phyloP scores from a whole-genome alignment of 1,140 invertebrate species.

The Cotesia typhae region DNA sequence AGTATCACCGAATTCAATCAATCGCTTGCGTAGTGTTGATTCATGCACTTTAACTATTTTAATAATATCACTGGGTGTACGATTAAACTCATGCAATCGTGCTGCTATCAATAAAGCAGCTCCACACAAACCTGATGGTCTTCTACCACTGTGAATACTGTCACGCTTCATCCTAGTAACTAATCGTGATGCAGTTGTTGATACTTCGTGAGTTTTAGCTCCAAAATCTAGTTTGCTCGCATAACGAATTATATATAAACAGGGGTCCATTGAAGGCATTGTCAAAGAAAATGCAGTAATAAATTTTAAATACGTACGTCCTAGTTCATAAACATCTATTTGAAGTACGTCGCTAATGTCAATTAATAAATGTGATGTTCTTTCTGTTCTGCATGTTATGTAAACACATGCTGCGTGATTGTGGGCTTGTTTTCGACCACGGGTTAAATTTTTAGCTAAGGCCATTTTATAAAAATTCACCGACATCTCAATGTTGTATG shows the following conservation, averaged over 20 bases:
- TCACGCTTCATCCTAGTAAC: constrained; percentile 98
- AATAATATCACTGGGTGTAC: constrained; percentile 89
- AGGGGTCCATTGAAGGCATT: constrained; percentile 94
- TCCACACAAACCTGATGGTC: constrained; percentile 96
- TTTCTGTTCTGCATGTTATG: constrained; percentile 94
- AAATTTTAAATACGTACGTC: constrained; percentile 89
- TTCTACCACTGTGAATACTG: constrained; percentile 93
- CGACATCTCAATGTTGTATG: constrained; percentile 91
- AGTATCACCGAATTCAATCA: constrained; percentile 96
- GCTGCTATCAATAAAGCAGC: constrained; percentile 96
- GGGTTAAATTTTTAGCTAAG: constrained; percentile 84
- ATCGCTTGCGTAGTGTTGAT: constrained; percentile 88
- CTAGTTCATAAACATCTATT: constrained; percentile 95
- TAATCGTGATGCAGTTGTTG: constrained; percentile 91
- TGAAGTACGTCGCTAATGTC: constrained; percentile 97
- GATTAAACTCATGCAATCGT: constrained; percentile 89
- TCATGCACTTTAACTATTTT: constrained; percentile 97
- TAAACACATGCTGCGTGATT: constrained; percentile 98
- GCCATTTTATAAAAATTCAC: constrained; percentile 98
- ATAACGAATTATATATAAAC: constrained; percentile 93
- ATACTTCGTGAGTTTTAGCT: constrained; percentile 91
- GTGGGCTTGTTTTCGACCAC: constrained; percentile 88
- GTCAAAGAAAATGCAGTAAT: constrained; percentile 91
- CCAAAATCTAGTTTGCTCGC: constrained; percentile 94
- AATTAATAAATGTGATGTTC: constrained; percentile 93